These are phyloP conservation scores for Ammospiza maritima DNA, from an alignment of 2,797 vertebrate genomes.

Conservation along the genomic window DNA sequence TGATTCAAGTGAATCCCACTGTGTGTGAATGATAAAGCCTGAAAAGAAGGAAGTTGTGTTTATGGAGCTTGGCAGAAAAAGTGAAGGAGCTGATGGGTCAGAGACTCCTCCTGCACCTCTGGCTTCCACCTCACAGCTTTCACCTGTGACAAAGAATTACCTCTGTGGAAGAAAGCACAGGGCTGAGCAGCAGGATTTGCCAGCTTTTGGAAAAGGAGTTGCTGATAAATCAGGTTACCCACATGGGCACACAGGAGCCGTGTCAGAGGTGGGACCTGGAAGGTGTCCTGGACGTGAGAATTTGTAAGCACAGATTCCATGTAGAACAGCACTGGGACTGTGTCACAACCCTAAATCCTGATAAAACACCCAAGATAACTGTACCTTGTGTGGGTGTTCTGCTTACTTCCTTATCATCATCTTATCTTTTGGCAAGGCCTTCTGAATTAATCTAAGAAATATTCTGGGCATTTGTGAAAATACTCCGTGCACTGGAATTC, in stretches of 20 bases:
- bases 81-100: not conserved
- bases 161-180: not conserved
- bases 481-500: slow-evolving; percentile 1
- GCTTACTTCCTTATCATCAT: slow-evolving; percentile 26
- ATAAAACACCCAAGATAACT: not conserved
- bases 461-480: slow-evolving; percentile 65
- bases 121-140: not conserved
- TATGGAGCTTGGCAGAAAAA: not conserved
- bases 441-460: slow-evolving; percentile 48
- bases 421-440: slow-evolving; percentile 47
- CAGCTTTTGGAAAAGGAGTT: not conserved
- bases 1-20: not conserved
- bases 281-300: not conserved
- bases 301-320: not conserved
- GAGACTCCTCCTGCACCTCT: not conserved
- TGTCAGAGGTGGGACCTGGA: not conserved
- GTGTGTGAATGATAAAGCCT: not conserved
- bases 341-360: not conserved
- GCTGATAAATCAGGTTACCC: not conserved
- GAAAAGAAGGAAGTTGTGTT: not conserved
- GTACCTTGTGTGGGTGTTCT: not conserved
- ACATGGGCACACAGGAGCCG: fast-evolving
- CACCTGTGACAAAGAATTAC: not conserved
- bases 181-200: not conserved
- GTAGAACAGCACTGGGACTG: not conserved